A percentile compares a stretch with the other conserved stretches of the same genome.
phyloP scores from a whole-genome alignment of 2,113 vertebrate species.

The Anarrhichthys ocellatus region DNA sequence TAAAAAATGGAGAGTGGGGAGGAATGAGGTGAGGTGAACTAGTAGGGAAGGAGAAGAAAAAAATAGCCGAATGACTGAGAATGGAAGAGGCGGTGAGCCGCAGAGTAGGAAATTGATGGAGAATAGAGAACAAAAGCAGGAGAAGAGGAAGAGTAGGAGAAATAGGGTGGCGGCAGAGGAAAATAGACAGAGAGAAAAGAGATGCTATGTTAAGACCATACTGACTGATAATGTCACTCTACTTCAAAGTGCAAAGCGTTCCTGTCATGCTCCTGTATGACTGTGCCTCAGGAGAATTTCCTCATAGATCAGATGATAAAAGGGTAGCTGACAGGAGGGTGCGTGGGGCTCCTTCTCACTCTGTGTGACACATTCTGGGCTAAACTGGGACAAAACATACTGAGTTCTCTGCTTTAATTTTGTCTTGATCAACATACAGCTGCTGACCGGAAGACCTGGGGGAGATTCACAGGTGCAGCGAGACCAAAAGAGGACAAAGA shows the following conservation, averaged over 20 bases:
- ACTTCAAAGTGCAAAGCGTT: constrained; percentile 84
- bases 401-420: constrained; percentile 49
- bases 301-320: constrained; percentile 81
- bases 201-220: constrained; percentile 83
- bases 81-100: constrained; percentile 7
- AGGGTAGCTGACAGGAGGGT: constrained; percentile 69
- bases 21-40: constrained; percentile 17
- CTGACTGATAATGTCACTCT: constrained; percentile 85
- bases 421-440: constrained; percentile 61
- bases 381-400: constrained; percentile 62
- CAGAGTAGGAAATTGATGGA: constrained; percentile 47
- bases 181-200: constrained; percentile 63
- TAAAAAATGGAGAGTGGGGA: constrained; percentile 5
- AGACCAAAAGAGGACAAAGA: not conserved
- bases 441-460: constrained; percentile 23
- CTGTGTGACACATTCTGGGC: constrained; percentile 47
- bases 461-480: not conserved
- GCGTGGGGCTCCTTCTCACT: constrained; percentile 43
- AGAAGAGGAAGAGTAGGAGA: constrained; percentile 30
- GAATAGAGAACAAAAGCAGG: constrained; percentile 34
- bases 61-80: constrained; percentile 32
- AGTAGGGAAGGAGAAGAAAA: not conserved
- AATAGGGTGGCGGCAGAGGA: constrained; percentile 45
- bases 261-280: constrained; percentile 76
- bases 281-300: constrained; percentile 77